Percentiles rank a stretch among this genome's conserved stretches.
Conservation (phyloP, 1,140 invertebrate species). For the Ips typographus region DNA sequence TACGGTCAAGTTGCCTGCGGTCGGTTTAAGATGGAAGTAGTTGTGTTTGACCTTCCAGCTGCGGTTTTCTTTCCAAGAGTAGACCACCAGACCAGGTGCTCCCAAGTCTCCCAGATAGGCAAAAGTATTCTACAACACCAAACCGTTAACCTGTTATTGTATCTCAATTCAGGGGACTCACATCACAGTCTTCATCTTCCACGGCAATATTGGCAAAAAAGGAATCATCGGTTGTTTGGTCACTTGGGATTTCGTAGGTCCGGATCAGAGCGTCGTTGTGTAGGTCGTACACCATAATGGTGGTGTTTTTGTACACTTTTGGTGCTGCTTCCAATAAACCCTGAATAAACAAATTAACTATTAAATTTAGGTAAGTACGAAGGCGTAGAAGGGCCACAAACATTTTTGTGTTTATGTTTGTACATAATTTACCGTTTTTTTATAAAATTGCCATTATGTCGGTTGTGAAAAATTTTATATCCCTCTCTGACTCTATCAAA, state of each 20-base stretch:
- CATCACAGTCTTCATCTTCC: conserved; percentile 67
- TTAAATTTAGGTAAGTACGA: too few relatives aligned
- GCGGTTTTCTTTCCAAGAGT: conserved; percentile 65
- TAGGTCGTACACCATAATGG: conserved; percentile 72
- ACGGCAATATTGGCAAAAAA: conserved; percentile 76
- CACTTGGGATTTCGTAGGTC: conserved; percentile 61
- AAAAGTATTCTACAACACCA: conserved; percentile 46
- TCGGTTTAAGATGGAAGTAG: conserved; percentile 69
- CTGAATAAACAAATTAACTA: neutral
- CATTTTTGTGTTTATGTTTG: too few relatives aligned
- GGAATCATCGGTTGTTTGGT: conserved; percentile 66
- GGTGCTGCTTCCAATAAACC: conserved; percentile 14
- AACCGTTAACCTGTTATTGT: too few relatives aligned
- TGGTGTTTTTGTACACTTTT: conserved; percentile 35
- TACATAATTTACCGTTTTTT: too few relatives aligned
- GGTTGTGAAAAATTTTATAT: too few relatives aligned
- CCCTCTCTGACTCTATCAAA: too few relatives aligned
- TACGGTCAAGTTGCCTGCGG: conserved; percentile 69
- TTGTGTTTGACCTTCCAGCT: conserved; percentile 72
- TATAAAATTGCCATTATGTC: too few relatives aligned
- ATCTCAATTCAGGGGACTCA: conserved; percentile 46
- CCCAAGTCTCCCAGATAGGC: conserved; percentile 68
- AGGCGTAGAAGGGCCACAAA: too few relatives aligned
- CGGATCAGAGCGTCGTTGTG: conserved; percentile 68
- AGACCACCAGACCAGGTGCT: conserved; percentile 66